Evolutionary conservation across 2,113 vertebrate genomes (phyloP).

Genomic region (Silurus glanis): DNA sequence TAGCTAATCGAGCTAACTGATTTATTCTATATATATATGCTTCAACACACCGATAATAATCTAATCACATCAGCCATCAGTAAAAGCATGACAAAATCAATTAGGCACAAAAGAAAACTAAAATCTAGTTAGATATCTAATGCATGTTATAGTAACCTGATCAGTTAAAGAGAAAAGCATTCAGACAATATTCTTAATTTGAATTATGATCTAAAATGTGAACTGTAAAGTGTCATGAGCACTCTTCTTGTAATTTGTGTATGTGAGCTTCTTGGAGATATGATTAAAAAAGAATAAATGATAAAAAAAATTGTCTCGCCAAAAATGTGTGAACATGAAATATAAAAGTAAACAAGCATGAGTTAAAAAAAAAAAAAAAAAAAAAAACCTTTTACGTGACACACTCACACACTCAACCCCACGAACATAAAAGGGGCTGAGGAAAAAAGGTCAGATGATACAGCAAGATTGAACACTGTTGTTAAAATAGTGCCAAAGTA

Average conservation of each 20-base stretch:
- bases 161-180: not conserved
- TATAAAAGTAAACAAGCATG: not conserved
- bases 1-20: not conserved
- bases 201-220: not conserved
- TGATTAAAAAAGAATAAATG: not conserved
- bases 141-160: not conserved
- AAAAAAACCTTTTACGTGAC: not conserved
- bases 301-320: not conserved
- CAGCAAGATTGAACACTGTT: not conserved
- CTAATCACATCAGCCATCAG: not conserved
- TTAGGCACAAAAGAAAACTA: conserved; percentile 12
- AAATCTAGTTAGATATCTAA: not conserved
- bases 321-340: not conserved
- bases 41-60: not conserved
- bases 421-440: not conserved
- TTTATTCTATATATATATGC: not conserved
- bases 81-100: conserved; percentile 4
- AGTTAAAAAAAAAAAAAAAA: too few relatives aligned
- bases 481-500: not conserved
- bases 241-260: not conserved
- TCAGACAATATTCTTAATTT: not conserved
- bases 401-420: not conserved
- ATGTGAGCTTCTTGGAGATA: not conserved
- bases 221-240: not conserved
- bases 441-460: not conserved